Conservation (phyloP, 2,113 vertebrate species). For the Scomber japonicus region DNA sequence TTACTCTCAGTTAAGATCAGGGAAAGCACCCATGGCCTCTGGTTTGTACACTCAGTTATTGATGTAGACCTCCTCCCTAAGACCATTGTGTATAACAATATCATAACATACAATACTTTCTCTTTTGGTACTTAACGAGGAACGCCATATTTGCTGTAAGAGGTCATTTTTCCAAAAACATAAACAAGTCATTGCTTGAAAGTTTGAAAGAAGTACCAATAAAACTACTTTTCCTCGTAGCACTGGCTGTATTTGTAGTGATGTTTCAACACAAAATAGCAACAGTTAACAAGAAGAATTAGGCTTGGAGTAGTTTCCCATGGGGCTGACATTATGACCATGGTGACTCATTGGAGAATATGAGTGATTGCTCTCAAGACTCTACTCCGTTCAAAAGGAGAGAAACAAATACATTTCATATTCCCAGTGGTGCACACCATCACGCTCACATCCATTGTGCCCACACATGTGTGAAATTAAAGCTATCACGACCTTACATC, state of each 20-base stretch:
- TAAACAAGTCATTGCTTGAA: not conserved
- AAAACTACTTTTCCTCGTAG: not conserved
- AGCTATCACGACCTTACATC: conserved; percentile 77
- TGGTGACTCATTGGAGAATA: conserved; percentile 37
- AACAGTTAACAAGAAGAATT: conserved; percentile 10
- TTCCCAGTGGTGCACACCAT: conserved; percentile 54
- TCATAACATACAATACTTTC: not conserved
- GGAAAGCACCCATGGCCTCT: not conserved
- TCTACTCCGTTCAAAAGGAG: conserved; percentile 48
- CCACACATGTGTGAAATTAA: conserved; percentile 86
- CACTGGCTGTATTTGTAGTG: not conserved
- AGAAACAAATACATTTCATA: conserved; percentile 71
- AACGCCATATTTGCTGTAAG: not conserved
- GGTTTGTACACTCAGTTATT: not conserved
- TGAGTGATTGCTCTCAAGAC: conserved; percentile 44
- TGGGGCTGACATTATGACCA: conserved; percentile 23
- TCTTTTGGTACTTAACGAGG: not conserved
- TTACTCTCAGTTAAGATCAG: no score
- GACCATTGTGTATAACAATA: not conserved
- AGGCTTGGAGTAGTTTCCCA: conserved; percentile 15
- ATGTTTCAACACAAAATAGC: conserved; percentile 17
- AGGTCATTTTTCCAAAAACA: not conserved
- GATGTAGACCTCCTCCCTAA: not conserved
- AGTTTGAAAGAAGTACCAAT: not conserved
- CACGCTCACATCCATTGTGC: conserved; percentile 64